Conservation (phyloP, 2,888 invertebrate species). For the Drosophila affinis region DNA sequence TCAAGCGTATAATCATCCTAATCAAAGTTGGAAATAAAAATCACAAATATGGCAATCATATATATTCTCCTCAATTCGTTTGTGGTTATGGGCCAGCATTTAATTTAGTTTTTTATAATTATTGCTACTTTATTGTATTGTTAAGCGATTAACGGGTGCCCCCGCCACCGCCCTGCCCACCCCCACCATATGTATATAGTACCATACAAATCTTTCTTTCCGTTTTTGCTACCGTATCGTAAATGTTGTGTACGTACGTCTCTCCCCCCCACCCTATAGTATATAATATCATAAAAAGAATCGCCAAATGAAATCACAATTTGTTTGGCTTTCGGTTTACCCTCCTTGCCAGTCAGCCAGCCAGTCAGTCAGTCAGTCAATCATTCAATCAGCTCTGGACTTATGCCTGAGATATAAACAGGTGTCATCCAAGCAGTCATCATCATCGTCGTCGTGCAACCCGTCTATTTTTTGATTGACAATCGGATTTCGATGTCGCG, state of each 20-base stretch:
- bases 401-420: conserved; percentile 44
- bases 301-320: conserved; percentile 43
- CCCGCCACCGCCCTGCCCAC: conserved; percentile 32
- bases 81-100: conserved; percentile 66
- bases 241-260: conserved; percentile 23
- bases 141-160: conserved; percentile 79
- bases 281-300: conserved; percentile 65
- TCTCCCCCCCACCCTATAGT: not conserved
- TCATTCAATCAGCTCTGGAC: conserved; percentile 39
- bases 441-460: not conserved
- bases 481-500: conserved; percentile 64
- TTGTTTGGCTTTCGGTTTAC: conserved; percentile 25
- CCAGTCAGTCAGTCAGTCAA: conserved; percentile 29
- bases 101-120: conserved; percentile 80
- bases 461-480: conserved; percentile 64
- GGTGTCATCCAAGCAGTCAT: conserved; percentile 32
- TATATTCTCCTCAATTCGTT: conserved; percentile 55
- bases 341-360: conserved; percentile 52
- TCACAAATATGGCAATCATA: conserved; percentile 73
- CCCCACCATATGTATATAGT: conserved; percentile 5
- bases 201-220: conserved; percentile 64
- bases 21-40: conserved; percentile 71
- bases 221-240: conserved; percentile 44
- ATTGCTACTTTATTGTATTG: conserved; percentile 83
- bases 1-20: conserved; percentile 59